A percentile compares a stretch with the other conserved stretches of the same genome.
These are phyloP conservation scores for Noctua janthina DNA, from an alignment of 2,888 invertebrate species.

Conservation along the genomic window DNA sequence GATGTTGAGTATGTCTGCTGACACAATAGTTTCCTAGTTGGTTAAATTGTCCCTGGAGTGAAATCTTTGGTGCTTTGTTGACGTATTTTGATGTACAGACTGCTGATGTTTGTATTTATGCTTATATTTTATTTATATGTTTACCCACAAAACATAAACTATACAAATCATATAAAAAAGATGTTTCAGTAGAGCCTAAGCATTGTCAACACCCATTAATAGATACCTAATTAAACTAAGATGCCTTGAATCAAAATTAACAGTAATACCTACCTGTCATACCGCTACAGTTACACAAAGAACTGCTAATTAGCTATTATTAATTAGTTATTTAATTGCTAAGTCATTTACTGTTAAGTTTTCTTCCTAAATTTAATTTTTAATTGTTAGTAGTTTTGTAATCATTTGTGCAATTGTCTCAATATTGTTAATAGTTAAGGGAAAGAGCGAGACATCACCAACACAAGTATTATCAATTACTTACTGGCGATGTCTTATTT, in stretches of 20 bases:
- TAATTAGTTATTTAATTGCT: too few relatives aligned
- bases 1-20: slow-evolving; percentile 76
- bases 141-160: background rate
- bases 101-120: background rate
- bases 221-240: background rate
- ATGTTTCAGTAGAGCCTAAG: background rate
- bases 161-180: background rate
- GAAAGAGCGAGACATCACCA: too few relatives aligned
- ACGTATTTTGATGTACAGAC: slow-evolving; percentile 27
- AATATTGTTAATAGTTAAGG: too few relatives aligned
- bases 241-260: slow-evolving; percentile 2
- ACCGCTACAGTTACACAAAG: too few relatives aligned
- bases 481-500: too few relatives aligned
- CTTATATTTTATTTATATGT: background rate
- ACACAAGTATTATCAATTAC: too few relatives aligned
- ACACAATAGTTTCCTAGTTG: slow-evolving; percentile 76
- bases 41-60: slow-evolving; percentile 65
- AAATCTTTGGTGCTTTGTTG: slow-evolving; percentile 57
- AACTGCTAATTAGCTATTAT: too few relatives aligned
- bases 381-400: too few relatives aligned
- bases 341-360: too few relatives aligned
- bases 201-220: background rate
- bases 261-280: too few relatives aligned
- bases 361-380: too few relatives aligned
- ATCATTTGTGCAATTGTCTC: too few relatives aligned